Evolutionary conservation across 2,113 vertebrate species (phyloP), one percentile per base, ranked within the genome.

Genomic region (Salvelinus fontinalis): DNA sequence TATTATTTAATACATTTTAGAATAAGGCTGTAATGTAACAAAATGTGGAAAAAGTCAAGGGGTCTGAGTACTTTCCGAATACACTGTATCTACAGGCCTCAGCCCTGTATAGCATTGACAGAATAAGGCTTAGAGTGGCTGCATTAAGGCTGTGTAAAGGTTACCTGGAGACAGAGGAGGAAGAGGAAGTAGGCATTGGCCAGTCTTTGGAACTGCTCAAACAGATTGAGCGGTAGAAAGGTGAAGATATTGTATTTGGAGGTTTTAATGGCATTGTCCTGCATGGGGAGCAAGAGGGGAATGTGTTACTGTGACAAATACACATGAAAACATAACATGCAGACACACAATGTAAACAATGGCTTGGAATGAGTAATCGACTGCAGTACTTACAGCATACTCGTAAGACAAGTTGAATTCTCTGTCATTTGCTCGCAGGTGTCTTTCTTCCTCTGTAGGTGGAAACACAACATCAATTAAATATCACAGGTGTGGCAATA

Each of bases 221-320:
- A 98, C 26, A 99, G 92, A 91, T 99, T 99, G 78, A 96, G 90
- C 2, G 97, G 97, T 83, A 99, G 93, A 89, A 99, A 99, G 82
- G 93, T 97, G 84, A 98, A 86, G 76, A 95, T 18, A 80, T 93
- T 97, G 88, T 99, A 99, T 78, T 97, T 99, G 1, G 95, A 96
- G 5, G 97, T 99, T 88, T 93, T 97, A 89, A 99, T 97, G 81
- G 93, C 87, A 83, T 99, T 99, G 83, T 94, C 92, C 97, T 99
- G 91, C 29, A 82, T 18, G 31, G 3, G 71, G 24, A 64, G 75
- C 54, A 69, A 84, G 74, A 88, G 77, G 79, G 80, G 60, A n/a
- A 73, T 4, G 8, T 20, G 34, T 69, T 31, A 44, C 29, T 34
- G n/a, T 44, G 29, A 69, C 31, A 44, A 31, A 12, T 26, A 48